Conservation (phyloP, 2,797 vertebrate species). For the Varecia variegata region DNA sequence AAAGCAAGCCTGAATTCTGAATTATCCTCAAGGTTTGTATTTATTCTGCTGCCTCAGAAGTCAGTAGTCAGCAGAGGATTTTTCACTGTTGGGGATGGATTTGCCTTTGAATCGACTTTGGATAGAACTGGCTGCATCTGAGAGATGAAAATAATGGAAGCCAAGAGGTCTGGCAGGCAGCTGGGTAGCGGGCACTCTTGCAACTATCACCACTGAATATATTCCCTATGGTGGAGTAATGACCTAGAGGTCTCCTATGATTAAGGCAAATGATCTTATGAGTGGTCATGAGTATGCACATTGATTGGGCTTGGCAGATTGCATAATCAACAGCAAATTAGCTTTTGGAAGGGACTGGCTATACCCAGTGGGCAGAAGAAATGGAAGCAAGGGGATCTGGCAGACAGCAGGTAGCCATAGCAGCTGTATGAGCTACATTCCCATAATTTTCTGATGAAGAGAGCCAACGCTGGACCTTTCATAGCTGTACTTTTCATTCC, state of each 20-base stretch:
- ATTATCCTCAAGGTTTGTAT: neutral
- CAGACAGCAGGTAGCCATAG: constrained; percentile 51
- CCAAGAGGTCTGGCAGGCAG: constrained; percentile 62
- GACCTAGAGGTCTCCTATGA: constrained; percentile 66
- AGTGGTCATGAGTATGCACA: constrained; percentile 61
- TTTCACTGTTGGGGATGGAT: constrained; percentile 36
- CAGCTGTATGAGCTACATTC: constrained; percentile 67
- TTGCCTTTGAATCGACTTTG: constrained; percentile 72
- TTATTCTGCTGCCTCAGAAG: neutral
- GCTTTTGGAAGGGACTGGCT: constrained; percentile 67
- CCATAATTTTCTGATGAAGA: constrained; percentile 49
- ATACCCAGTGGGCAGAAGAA: constrained; percentile 55
- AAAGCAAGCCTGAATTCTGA: neutral
- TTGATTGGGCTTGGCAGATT: constrained; percentile 71
- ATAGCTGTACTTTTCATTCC: constrained; percentile 45
- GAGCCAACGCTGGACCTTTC: constrained; percentile 58
- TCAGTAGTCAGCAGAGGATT: neutral
- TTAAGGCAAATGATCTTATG: constrained; percentile 71
- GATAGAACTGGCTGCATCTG: neutral
- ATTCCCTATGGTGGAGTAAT: constrained; percentile 32
- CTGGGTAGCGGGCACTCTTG: neutral
- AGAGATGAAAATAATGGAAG: constrained; percentile 52
- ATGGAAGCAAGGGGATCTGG: constrained; percentile 61
- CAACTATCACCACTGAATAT: constrained; percentile 51
- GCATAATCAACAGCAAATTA: constrained; percentile 71